Conservation (phyloP, 2,888 invertebrate genomes). For the Polydrusus tereticollis region DNA sequence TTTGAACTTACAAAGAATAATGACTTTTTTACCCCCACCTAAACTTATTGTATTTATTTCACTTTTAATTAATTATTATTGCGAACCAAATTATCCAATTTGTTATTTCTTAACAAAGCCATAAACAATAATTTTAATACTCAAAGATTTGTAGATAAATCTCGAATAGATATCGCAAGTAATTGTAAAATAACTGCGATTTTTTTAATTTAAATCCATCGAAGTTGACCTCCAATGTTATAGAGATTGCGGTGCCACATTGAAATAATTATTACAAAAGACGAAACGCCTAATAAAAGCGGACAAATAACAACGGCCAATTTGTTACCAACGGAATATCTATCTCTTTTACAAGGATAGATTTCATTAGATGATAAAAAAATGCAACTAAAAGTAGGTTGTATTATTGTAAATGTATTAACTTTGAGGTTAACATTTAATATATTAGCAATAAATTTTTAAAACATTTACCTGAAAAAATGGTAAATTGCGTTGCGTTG, state of each 20-base stretch:
- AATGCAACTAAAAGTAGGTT: constrained; percentile 31
- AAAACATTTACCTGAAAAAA: too few species aligned
- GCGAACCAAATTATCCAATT: neutral
- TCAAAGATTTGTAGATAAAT: constrained; percentile 33
- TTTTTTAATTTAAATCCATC: constrained; percentile 40
- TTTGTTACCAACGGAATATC: constrained; percentile 39
- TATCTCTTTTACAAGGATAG: constrained; percentile 45
- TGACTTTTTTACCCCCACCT: too few species aligned
- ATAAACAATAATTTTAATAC: constrained; percentile 37
- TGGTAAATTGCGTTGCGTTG: too few species aligned
- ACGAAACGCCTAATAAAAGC: constrained; percentile 44
- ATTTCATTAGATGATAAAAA: constrained; percentile 45
- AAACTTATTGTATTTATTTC: neutral
- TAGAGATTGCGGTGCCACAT: constrained; percentile 43
- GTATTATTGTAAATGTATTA: neutral
- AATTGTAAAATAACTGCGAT: constrained; percentile 21
- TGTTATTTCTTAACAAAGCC: constrained; percentile 24
- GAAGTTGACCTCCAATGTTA: constrained; percentile 39
- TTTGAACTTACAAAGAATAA: too few species aligned
- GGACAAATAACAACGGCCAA: constrained; percentile 38
- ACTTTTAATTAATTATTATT: constrained; percentile 8
- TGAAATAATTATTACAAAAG: constrained; percentile 49
- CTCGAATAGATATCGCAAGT: constrained; percentile 16
- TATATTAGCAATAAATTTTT: neutral
- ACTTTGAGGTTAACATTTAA: neutral